Conservation (phyloP, 2,797 vertebrate genomes). For the Ataeniobius toweri region DNA sequence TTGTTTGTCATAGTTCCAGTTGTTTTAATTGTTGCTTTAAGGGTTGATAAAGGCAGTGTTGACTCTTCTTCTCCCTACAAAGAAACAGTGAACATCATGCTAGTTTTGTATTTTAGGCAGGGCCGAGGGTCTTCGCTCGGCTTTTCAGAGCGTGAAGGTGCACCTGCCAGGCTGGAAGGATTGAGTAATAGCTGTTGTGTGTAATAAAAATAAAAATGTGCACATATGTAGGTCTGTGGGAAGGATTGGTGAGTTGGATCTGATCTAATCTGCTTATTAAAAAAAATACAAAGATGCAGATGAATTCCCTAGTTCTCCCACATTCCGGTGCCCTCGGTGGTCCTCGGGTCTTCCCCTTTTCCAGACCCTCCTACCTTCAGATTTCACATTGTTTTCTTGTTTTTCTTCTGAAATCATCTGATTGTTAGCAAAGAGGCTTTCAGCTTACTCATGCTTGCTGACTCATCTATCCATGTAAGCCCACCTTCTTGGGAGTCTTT, state of each 20-base stretch:
- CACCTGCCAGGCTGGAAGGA: constrained; percentile 73
- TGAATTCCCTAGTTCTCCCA: constrained; percentile 40
- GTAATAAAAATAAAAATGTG: constrained; percentile 49
- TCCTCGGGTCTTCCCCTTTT: constrained; percentile 56
- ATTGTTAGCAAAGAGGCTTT: constrained; percentile 41
- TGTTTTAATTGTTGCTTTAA: too few relatives aligned
- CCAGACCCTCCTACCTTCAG: constrained; percentile 33
- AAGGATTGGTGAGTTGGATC: constrained; percentile 18
- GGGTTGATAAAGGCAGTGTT: too few relatives aligned
- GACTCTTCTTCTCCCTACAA: neutral
- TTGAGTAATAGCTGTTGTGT: constrained; percentile 65
- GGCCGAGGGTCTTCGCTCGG: constrained; percentile 6
- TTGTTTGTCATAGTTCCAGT: too few relatives aligned
- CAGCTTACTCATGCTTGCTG: constrained; percentile 50
- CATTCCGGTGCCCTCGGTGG: constrained; percentile 30
- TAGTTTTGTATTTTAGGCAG: constrained; percentile 24
- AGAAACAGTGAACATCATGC: neutral
- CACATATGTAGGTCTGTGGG: constrained; percentile 39
- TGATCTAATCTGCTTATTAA: constrained; percentile 47
- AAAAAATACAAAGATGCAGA: constrained; percentile 35
- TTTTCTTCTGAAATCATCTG: constrained; percentile 65
- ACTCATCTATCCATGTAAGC: constrained; percentile 64
- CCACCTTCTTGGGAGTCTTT: constrained; percentile 59
- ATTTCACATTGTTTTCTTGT: constrained; percentile 45
- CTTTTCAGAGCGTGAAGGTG: constrained; percentile 55